phyloP scores from a whole-genome alignment of 2,888 invertebrate genomes.

The Caenorhabditis japonica region DNA sequence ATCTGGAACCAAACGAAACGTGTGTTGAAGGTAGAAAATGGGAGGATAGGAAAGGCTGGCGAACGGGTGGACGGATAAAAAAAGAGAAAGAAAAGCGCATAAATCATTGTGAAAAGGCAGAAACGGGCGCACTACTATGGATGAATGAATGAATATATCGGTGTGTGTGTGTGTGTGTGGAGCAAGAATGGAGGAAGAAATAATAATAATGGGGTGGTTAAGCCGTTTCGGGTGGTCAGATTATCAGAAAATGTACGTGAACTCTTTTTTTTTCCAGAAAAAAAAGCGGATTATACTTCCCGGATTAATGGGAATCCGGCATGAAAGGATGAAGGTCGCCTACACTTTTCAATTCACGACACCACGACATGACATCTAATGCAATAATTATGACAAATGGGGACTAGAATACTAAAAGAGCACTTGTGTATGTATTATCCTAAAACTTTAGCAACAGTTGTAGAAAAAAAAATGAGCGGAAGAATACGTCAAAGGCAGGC shows the following conservation, averaged over 20 bases:
- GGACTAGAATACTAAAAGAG: slow-evolving; percentile 17
- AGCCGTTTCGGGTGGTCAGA: too few relatives aligned
- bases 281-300: too few relatives aligned
- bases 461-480: too few relatives aligned
- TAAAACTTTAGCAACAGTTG: too few relatives aligned
- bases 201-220: neutral
- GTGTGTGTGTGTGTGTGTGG: neutral
- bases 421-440: neutral
- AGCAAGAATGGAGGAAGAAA: neutral
- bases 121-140: neutral
- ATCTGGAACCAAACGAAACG: neutral
- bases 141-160: slow-evolving; percentile 1
- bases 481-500: too few relatives aligned
- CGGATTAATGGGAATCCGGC: slow-evolving; percentile 13
- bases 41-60: neutral
- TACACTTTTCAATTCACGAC: neutral
- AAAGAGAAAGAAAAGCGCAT: too few relatives aligned
- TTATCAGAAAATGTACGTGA: too few relatives aligned
- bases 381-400: slow-evolving; percentile 35
- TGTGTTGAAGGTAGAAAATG: slow-evolving; percentile 7
- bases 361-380: slow-evolving; percentile 1
- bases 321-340: slow-evolving; percentile 22
- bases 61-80: too few relatives aligned
- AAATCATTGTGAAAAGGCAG: too few relatives aligned
- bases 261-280: too few relatives aligned